Base-by-base conservation (phyloP, 2,888 invertebrate genomes). In the Macropis europaea region DNA sequence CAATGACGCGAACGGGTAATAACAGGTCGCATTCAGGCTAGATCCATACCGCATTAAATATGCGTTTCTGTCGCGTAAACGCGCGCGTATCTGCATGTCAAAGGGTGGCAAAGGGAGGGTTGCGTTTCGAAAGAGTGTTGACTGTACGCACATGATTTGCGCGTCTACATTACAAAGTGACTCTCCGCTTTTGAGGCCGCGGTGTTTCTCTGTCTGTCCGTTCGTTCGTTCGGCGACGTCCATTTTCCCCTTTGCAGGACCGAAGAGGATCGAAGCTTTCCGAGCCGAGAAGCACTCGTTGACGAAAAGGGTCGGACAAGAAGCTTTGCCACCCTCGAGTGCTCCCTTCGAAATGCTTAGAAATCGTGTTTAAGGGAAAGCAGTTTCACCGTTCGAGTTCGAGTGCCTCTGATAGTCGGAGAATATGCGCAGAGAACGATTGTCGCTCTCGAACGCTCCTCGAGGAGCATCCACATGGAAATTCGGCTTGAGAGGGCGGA, bases 121-220 rank as follows among this genome's bases (percentile, higher is more conserved):
- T 13, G 63, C 30, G 59, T 60, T 22, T 53, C n/a, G n/a, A 56
- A 72, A 76, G 64, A 75, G 62, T 59, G 62, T 60, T 66, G 72
- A 76, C 79, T 79, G 64, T 70, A 66, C 66, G 67, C 63, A 61
- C 68, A 52, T 68, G 76, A 60, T 76, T 66, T 62, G 42, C 73
- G 66, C 56, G 70, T 47, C 57, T 62, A 69, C 67, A 28, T 63
- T 67, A 73, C 74, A 60, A 69, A 74, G 73, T 74, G 67, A 74
- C 74, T 63, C 67, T 54, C 43, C 53, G 57, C 73, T 73, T 73
- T 74, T 57, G 73, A 59, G 45, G 15, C 53, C 32, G 36, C 53
- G 42, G 62, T 57, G 67, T 70, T 71, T 76, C 76, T 71, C 59
- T 61, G 76, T 77, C 73, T 76, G 77, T 69, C 77, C 77, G 77